Conservation (phyloP, 1,140 invertebrate genomes). For the Papilio aristodemus region DNA sequence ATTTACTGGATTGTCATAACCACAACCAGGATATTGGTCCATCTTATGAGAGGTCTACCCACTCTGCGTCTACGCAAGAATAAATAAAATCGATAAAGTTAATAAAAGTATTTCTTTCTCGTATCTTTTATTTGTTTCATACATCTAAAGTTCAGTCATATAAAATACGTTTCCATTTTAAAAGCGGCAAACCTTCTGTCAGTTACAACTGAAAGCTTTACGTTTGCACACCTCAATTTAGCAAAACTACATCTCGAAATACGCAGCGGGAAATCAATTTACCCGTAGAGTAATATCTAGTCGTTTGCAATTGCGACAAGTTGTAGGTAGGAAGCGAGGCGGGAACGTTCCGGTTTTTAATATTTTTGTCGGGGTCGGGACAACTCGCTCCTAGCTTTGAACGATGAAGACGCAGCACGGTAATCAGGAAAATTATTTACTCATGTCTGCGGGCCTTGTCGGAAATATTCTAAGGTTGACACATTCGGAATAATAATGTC, state of each 20-base stretch:
- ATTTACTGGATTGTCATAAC: too few species aligned
- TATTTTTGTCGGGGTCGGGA: slow-evolving; percentile 66
- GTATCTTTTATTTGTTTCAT: neutral
- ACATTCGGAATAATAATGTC: neutral
- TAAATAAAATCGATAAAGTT: too few species aligned
- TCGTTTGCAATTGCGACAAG: slow-evolving; percentile 49
- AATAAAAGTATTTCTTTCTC: too few species aligned
- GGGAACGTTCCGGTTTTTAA: slow-evolving; percentile 53
- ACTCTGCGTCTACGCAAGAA: too few species aligned
- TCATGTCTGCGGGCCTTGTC: slow-evolving; percentile 63
- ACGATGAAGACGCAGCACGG: slow-evolving; percentile 62
- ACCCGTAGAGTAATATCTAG: slow-evolving; percentile 45
- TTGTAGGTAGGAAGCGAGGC: slow-evolving; percentile 39
- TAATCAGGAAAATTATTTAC: slow-evolving; percentile 79
- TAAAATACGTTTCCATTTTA: slow-evolving; percentile 27
- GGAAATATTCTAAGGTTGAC: slow-evolving; percentile 57
- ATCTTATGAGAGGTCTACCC: too few species aligned
- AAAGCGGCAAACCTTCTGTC: slow-evolving; percentile 17
- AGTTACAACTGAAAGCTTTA: slow-evolving; percentile 10
- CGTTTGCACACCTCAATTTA: slow-evolving; percentile 25
- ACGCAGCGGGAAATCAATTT: slow-evolving; percentile 62
- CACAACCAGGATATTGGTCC: too few species aligned
- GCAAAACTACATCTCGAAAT: slow-evolving; percentile 40
- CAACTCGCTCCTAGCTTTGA: slow-evolving; percentile 51
- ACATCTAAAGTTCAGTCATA: neutral